These are phyloP conservation scores for Synergus japonicus DNA, from an alignment of 2,888 invertebrate genomes.

Conservation along the genomic window DNA sequence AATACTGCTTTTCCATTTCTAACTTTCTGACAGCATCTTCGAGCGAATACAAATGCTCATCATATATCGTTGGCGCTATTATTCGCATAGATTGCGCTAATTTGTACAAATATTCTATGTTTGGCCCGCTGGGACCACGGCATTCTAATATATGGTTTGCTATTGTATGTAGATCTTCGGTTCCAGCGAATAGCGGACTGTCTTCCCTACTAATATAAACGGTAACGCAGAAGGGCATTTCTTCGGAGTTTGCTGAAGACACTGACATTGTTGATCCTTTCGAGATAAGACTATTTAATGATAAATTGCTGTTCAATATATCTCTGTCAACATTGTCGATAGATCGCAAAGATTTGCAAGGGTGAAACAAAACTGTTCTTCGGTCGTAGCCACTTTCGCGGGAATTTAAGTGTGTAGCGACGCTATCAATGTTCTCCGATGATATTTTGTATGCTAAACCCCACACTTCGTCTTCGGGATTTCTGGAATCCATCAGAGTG, in stretches of 20 bases:
- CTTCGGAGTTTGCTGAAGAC: constrained; percentile 57
- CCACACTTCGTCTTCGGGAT: constrained; percentile 86
- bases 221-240: constrained; percentile 83
- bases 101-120: constrained; percentile 94
- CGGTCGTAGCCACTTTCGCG: constrained; percentile 95
- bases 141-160: constrained; percentile 87
- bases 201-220: constrained; percentile 90
- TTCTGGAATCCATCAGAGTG: constrained; percentile 85
- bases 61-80: constrained; percentile 85
- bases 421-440: constrained; percentile 82
- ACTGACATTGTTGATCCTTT: constrained; percentile 53
- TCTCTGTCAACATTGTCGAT: constrained; percentile 53
- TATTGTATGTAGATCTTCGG: constrained; percentile 87
- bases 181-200: constrained; percentile 89
- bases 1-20: constrained; percentile 58
- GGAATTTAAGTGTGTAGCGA: constrained; percentile 90
- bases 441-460: constrained; percentile 95
- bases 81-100: constrained; percentile 88
- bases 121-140: constrained; percentile 92
- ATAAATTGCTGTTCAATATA: constrained; percentile 60
- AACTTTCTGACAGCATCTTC: constrained; percentile 81
- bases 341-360: constrained; percentile 70
- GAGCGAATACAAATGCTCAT: constrained; percentile 87
- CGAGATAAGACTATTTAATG: constrained; percentile 45
- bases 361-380: constrained; percentile 85